These are phyloP conservation scores for Mythimna loreyi DNA, from an alignment of 2,888 invertebrate genomes.

Conservation along the genomic window DNA sequence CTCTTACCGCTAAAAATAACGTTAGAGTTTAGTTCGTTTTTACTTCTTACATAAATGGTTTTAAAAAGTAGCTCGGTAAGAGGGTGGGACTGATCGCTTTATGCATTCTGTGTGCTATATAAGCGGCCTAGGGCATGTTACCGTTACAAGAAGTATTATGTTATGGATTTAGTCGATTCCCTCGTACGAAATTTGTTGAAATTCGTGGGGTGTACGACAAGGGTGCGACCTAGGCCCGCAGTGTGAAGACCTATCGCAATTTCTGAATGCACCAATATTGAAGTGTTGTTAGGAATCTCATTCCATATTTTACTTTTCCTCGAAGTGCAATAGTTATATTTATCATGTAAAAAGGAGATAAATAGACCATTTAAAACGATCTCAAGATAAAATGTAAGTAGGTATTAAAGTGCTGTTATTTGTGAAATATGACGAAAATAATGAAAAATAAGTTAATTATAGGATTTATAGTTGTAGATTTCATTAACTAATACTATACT, in stretches of 20 bases:
- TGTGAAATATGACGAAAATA: conserved; percentile 41
- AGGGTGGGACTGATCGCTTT: conserved; percentile 69
- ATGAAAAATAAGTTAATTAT: conserved; percentile 35
- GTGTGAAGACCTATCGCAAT: conserved; percentile 74
- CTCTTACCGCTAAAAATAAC: conserved; percentile 48
- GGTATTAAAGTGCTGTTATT: conserved; percentile 15
- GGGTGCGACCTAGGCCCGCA: conserved; percentile 24
- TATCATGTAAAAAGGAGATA: conserved; percentile 35
- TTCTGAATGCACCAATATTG: conserved; percentile 60
- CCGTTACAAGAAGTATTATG: neutral
- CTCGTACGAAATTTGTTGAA: neutral
- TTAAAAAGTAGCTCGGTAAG: conserved; percentile 50
- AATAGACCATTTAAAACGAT: conserved; percentile 48
- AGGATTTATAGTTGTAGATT: conserved; percentile 38
- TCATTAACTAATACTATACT: conserved; percentile 35
- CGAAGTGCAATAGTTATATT: conserved; percentile 24
- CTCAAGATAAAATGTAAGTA: neutral
- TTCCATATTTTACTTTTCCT: conserved; percentile 28
- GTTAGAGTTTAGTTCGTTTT: conserved; percentile 37
- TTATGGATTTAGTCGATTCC: neutral
- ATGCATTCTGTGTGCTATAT: conserved; percentile 71
- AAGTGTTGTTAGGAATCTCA: conserved; percentile 26
- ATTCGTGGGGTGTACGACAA: neutral
- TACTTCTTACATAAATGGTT: conserved; percentile 17
- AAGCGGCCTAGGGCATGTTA: conserved; percentile 20